A percentile compares a stretch with the other conserved stretches of the same genome.
These are phyloP conservation scores for Cephus nigrinus DNA, from an alignment of 2,888 invertebrate genomes.

Conservation along the genomic window DNA sequence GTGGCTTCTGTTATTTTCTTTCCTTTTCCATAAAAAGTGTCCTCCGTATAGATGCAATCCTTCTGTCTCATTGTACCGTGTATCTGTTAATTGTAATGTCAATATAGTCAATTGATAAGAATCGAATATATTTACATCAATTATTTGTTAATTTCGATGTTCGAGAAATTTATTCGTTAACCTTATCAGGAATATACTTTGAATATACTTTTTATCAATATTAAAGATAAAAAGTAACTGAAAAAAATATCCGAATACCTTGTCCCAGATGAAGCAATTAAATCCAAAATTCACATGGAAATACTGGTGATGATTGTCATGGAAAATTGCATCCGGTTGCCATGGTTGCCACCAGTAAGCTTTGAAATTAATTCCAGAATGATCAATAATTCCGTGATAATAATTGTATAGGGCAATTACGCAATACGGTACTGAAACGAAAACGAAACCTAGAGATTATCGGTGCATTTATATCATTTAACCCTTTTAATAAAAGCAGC, in stretches of 20 bases:
- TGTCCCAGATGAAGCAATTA: constrained; percentile 78
- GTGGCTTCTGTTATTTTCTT: constrained; percentile 68
- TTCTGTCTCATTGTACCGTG: constrained; percentile 76
- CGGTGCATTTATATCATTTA: not conserved
- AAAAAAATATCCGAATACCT: constrained; percentile 59
- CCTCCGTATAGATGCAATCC: constrained; percentile 76
- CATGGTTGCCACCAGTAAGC: constrained; percentile 81
- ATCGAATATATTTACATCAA: not conserved
- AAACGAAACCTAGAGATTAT: not conserved
- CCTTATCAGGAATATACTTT: no score
- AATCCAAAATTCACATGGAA: constrained; percentile 83
- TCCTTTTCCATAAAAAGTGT: constrained; percentile 73
- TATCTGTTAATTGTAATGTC: constrained; percentile 63
- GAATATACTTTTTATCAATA: no score
- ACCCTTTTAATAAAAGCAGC: no score
- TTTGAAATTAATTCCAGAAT: constrained; percentile 81
- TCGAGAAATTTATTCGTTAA: not conserved
- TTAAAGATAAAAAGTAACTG: not conserved
- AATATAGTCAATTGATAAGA: not conserved
- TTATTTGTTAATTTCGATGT: not conserved
- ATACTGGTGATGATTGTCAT: constrained; percentile 83
- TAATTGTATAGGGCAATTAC: constrained; percentile 71
- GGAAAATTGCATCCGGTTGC: constrained; percentile 81
- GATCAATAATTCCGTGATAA: constrained; percentile 81
- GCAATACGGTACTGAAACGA: constrained; percentile 65